phyloP scores from a whole-genome alignment of 2,113 vertebrate genomes.

The Apteryx mantelli region DNA sequence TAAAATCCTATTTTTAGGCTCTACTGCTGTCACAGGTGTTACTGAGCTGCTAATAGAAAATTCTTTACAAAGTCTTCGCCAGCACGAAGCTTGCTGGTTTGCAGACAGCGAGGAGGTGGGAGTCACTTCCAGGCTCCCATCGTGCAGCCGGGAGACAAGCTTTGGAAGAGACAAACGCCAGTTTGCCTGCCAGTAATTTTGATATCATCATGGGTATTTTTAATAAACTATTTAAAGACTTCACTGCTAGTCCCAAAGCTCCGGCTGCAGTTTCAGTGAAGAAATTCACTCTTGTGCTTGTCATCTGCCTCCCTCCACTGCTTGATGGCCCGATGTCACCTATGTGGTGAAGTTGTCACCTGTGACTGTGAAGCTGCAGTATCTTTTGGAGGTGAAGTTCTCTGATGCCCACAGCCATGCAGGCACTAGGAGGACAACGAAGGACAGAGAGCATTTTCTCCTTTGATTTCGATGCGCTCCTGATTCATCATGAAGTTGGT shows the following conservation, averaged over 20 bases:
- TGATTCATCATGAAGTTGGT: neutral
- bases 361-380: neutral
- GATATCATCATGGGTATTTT: conserved; percentile 38
- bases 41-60: neutral
- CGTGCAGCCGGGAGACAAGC: neutral
- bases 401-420: neutral
- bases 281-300: neutral
- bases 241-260: neutral
- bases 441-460: neutral
- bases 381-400: neutral
- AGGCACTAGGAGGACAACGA: neutral
- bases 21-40: neutral
- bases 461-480: neutral
- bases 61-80: neutral
- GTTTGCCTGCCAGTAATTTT: conserved; percentile 4
- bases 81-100: neutral
- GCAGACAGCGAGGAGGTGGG: neutral
- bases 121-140: fast-evolving
- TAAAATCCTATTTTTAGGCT: neutral
- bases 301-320: fast-evolving
- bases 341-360: too few relatives aligned
- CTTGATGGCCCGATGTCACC: fast-evolving
- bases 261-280: conserved; percentile 9
- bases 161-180: neutral
- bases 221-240: conserved; percentile 23